These are phyloP conservation scores for Noctuana brunneofusca DNA, from an alignment of 2,888 invertebrate genomes.

Conservation along the genomic window DNA sequence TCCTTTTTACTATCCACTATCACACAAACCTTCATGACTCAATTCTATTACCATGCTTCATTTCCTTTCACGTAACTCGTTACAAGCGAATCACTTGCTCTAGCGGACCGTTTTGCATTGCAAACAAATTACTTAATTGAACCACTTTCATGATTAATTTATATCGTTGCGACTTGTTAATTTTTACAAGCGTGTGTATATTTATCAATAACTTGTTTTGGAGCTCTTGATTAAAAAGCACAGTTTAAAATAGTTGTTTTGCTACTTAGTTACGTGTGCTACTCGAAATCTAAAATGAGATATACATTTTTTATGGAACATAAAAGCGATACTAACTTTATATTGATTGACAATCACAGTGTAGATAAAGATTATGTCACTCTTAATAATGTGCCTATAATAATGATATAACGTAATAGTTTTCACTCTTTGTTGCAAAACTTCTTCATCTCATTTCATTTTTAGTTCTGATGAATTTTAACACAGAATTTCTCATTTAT, in stretches of 20 bases:
- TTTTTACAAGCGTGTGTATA: slow-evolving; percentile 4
- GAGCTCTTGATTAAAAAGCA: neutral
- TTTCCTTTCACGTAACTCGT: slow-evolving; percentile 7
- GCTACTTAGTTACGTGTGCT: neutral
- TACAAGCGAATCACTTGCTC: slow-evolving; percentile 25
- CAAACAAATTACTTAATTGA: slow-evolving; percentile 40
- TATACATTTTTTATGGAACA: neutral
- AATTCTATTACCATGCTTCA: neutral
- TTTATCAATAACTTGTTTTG: neutral
- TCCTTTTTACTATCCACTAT: neutral
- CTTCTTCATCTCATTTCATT: no score
- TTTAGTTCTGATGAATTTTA: no score
- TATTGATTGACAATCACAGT: neutral
- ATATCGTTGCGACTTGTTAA: slow-evolving; percentile 14
- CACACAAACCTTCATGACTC: neutral
- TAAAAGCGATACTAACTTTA: neutral
- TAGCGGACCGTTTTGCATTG: slow-evolving; percentile 38
- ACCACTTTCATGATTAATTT: slow-evolving; percentile 38
- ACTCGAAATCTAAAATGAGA: neutral
- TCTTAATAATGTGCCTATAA: no score
- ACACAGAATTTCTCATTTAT: no score
- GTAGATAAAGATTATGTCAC: no score
- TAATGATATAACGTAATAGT: no score
- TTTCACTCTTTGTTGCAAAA: no score
- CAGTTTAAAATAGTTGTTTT: neutral